Percentiles rank a stretch among this genome's conserved stretches.
These are phyloP conservation scores for Diprion similis DNA, from an alignment of 1,140 invertebrate genomes.

Conservation along the genomic window DNA sequence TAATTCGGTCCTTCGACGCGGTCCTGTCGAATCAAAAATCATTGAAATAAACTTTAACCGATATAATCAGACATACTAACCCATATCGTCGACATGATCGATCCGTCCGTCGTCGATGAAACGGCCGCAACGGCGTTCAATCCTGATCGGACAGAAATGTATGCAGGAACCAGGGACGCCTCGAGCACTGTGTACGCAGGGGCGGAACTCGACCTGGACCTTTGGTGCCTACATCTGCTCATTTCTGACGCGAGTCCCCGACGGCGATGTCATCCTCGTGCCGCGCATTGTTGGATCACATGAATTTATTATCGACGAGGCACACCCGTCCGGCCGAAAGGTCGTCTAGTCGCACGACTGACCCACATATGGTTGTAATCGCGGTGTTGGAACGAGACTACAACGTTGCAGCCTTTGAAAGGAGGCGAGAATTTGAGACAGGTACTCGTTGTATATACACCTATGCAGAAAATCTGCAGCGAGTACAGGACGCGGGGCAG, in stretches of 20 bases:
- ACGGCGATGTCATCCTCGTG: background rate
- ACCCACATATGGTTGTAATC: background rate
- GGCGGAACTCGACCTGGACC: background rate
- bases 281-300: background rate
- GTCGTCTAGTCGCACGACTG: conserved; percentile 2
- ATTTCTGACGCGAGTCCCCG: background rate
- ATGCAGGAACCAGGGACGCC: background rate
- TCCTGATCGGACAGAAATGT: background rate
- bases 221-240: background rate
- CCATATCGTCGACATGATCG: conserved; percentile 5
- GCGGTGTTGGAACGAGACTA: background rate
- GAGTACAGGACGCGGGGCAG: background rate
- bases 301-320: conserved; percentile 2
- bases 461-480: background rate
- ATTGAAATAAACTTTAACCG: background rate
- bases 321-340: background rate
- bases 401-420: background rate
- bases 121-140: background rate
- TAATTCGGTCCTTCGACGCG: background rate
- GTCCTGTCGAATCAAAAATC: background rate
- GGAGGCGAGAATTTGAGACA: background rate
- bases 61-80: background rate
- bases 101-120: background rate
- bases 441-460: background rate
- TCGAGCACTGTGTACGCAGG: background rate